Conservation (phyloP, 2,113 vertebrate species). For the Muscicapa adusta region DNA sequence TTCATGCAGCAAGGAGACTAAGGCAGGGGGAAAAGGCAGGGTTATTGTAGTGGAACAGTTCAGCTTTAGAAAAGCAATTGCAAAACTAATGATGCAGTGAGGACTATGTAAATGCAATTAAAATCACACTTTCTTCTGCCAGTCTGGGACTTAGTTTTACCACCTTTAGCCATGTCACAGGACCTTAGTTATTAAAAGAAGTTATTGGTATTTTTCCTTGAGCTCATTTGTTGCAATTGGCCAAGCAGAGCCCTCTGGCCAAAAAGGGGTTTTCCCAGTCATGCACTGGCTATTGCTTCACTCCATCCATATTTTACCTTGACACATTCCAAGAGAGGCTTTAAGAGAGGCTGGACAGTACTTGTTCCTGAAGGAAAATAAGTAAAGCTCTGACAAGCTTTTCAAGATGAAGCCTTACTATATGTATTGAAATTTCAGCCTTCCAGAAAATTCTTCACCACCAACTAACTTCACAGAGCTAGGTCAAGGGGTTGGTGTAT, state of each 20-base stretch:
- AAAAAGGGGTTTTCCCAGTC: neutral
- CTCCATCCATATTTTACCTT: neutral
- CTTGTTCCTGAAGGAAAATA: neutral
- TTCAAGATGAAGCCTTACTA: neutral
- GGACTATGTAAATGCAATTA: neutral
- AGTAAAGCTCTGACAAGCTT: neutral
- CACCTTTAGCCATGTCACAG: neutral
- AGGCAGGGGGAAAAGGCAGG: neutral
- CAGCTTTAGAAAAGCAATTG: neutral
- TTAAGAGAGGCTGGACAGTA: neutral
- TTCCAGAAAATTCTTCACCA: neutral
- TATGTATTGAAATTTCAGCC: neutral
- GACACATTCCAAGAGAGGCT: neutral
- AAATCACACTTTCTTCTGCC: neutral
- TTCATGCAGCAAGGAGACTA: neutral
- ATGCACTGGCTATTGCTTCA: neutral
- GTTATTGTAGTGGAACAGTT: neutral
- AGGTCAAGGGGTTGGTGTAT: neutral
- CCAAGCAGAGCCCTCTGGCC: neutral
- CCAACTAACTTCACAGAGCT: neutral
- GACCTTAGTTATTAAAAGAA: neutral
- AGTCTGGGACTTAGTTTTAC: neutral
- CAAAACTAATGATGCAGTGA: neutral
- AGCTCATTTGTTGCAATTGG: neutral
- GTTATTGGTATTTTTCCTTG: neutral